Evolutionary conservation across 2,113 vertebrate species (phyloP).

Genomic region (Datnioides undecimradiatus): DNA sequence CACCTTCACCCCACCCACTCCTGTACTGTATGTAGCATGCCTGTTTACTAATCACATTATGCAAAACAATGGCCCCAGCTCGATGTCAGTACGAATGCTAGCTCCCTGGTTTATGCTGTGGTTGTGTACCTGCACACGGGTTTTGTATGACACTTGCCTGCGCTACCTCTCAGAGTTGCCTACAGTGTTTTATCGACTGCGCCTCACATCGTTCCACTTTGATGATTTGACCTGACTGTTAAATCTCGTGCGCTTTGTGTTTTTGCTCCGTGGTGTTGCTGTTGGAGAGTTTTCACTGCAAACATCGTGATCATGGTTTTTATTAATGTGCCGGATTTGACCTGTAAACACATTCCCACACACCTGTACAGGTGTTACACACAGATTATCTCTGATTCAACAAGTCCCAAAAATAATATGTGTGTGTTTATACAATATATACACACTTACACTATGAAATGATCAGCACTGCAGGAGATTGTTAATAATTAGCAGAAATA

Average conservation of each 20-base stretch:
- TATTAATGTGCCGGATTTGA: constrained; percentile 13
- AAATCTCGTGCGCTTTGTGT: constrained; percentile 28
- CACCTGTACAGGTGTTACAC: neutral
- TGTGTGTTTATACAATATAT: no score
- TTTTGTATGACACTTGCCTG: constrained; percentile 42
- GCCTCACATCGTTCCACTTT: constrained; percentile 13
- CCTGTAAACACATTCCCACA: constrained; percentile 7
- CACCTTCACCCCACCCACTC: constrained; percentile 21
- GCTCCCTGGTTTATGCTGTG: constrained; percentile 30
- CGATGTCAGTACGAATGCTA: constrained; percentile 30
- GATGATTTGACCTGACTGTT: constrained; percentile 53
- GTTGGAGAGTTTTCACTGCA: constrained; percentile 2
- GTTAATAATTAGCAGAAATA: neutral
- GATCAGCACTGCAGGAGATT: constrained; percentile 20
- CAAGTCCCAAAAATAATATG: no score
- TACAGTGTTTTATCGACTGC: constrained; percentile 19
- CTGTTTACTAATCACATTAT: constrained; percentile 70
- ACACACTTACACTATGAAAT: neutral
- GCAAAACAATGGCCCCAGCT: constrained; percentile 48
- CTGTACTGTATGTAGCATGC: constrained; percentile 74
- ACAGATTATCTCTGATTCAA: neutral
- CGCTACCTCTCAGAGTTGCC: constrained; percentile 62
- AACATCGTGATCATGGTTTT: accelerated
- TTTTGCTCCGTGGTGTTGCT: constrained; percentile 10
- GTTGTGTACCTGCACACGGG: neutral